Evolutionary conservation across 64 coral and sea anemone genomes (phyloP).

Genomic region (Stylophora pistillata): DNA sequence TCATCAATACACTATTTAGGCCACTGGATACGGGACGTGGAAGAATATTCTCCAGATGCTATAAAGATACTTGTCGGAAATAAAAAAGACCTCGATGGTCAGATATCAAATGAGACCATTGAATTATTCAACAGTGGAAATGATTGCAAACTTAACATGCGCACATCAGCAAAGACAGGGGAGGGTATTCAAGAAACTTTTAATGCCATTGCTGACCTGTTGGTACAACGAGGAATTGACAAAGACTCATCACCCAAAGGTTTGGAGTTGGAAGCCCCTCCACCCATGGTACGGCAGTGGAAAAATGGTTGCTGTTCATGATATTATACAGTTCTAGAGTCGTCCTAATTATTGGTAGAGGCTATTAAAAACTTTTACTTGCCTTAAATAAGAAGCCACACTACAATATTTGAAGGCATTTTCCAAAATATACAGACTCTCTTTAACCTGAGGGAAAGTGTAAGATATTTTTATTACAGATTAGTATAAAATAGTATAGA

Average conservation of each 20-base stretch:
- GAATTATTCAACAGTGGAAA: constrained; percentile 65
- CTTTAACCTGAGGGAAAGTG: too few relatives aligned
- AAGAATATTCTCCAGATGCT: constrained; percentile 66
- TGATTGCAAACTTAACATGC: constrained; percentile 33
- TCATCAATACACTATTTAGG: constrained; percentile 58
- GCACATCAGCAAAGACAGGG: constrained; percentile 90
- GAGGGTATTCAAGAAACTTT: constrained; percentile 89
- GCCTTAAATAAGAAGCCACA: too few relatives aligned
- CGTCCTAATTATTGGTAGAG: too few relatives aligned
- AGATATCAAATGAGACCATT: constrained; percentile 54
- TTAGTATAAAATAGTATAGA: too few relatives aligned
- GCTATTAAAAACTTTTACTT: too few relatives aligned
- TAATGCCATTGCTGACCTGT: constrained; percentile 55
- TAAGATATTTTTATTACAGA: too few relatives aligned
- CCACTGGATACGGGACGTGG: constrained; percentile 77
- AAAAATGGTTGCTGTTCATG: neutral
- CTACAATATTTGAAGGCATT: too few relatives aligned
- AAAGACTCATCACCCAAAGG: neutral
- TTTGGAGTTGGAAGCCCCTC: neutral
- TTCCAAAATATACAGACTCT: too few relatives aligned
- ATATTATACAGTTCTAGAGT: neutral
- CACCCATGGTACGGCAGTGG: neutral
- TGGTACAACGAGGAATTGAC: constrained; percentile 39
- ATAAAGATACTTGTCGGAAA: constrained; percentile 87
- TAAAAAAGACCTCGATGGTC: constrained; percentile 84